These are phyloP conservation scores for Ornithoptera priamus DNA, from an alignment of 2,888 invertebrate genomes.

Conservation along the genomic window DNA sequence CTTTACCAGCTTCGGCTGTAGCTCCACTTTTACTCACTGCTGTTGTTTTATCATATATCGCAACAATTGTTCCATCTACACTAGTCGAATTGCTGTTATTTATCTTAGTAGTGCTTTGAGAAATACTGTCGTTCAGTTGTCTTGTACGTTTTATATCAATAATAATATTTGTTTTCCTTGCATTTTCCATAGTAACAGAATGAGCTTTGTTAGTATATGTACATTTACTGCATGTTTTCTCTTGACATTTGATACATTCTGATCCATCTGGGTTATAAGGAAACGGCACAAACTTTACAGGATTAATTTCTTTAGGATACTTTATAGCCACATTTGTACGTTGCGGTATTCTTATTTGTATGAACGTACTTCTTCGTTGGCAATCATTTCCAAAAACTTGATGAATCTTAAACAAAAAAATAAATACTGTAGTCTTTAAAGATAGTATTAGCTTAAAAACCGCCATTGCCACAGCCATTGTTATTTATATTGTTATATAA, in stretches of 20 bases:
- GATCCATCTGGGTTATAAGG: conserved; percentile 29
- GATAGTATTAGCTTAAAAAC: background rate
- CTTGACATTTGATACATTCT: conserved; percentile 32
- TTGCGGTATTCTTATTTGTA: conserved; percentile 38
- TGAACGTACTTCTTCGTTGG: conserved; percentile 36
- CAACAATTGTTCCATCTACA: conserved; percentile 27
- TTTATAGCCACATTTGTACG: conserved; percentile 37
- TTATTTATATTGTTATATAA: background rate
- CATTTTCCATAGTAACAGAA: conserved; percentile 10
- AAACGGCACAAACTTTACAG: conserved; percentile 37
- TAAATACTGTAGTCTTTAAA: conserved; percentile 4
- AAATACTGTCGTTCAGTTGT: conserved; percentile 26
- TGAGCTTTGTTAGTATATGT: conserved; percentile 20
- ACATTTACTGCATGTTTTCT: conserved; percentile 32
- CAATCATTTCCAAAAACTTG: conserved; percentile 32
- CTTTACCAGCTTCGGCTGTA: conserved; percentile 22
- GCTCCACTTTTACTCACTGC: conserved; percentile 35
- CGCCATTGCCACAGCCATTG: background rate
- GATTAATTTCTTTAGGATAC: conserved; percentile 35
- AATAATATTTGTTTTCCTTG: conserved; percentile 41
- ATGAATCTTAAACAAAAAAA: conserved; percentile 30
- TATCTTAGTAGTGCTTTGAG: conserved; percentile 29
- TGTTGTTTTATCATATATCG: conserved; percentile 34
- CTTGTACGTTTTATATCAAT: conserved; percentile 38
- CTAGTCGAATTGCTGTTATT: conserved; percentile 6